A percentile compares a stretch with the other conserved stretches of the same genome.
These are phyloP conservation scores for Dynastes maya DNA, from an alignment of 2,888 invertebrate species.

Conservation along the genomic window DNA sequence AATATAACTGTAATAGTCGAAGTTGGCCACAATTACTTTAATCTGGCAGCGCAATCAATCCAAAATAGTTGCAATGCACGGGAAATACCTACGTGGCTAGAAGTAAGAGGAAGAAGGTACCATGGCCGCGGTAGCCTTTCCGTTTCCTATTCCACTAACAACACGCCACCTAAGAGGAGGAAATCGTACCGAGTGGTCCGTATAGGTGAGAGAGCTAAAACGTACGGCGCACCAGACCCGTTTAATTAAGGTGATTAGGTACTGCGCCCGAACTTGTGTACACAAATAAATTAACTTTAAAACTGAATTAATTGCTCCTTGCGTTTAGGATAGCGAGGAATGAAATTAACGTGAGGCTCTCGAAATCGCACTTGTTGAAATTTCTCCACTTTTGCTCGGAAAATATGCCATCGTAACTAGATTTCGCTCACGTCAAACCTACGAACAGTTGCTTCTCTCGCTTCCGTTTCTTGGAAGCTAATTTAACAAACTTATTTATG, in stretches of 20 bases:
- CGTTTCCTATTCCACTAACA: conserved; percentile 45
- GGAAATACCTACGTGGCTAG: conserved; percentile 24
- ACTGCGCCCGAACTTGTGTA: conserved; percentile 67
- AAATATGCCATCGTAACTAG: not conserved
- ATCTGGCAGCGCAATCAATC: conserved; percentile 67
- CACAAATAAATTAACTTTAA: conserved; percentile 72
- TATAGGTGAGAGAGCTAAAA: conserved; percentile 47
- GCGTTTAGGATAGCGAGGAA: conserved; percentile 65
- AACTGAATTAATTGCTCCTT: conserved; percentile 71
- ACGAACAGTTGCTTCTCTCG: not conserved
- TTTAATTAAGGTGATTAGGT: conserved; percentile 72
- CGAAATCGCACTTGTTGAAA: conserved; percentile 23
- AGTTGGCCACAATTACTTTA: conserved; percentile 70
- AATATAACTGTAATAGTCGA: conserved; percentile 68
- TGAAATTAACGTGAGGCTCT: conserved; percentile 24
- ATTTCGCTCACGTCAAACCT: not conserved
- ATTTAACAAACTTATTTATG: not conserved
- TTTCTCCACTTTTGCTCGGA: not conserved
- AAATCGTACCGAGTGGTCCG: conserved; percentile 23
- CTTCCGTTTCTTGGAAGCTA: not conserved
- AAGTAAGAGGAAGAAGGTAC: conserved; percentile 41
- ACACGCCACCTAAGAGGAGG: conserved; percentile 7
- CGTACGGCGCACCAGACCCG: conserved; percentile 64
- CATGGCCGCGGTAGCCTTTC: conserved; percentile 22
- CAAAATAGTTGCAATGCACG: conserved; percentile 57